Evolutionary conservation across 2,888 invertebrate species (phyloP).

Genomic region (Amblyjoppa proteus): DNA sequence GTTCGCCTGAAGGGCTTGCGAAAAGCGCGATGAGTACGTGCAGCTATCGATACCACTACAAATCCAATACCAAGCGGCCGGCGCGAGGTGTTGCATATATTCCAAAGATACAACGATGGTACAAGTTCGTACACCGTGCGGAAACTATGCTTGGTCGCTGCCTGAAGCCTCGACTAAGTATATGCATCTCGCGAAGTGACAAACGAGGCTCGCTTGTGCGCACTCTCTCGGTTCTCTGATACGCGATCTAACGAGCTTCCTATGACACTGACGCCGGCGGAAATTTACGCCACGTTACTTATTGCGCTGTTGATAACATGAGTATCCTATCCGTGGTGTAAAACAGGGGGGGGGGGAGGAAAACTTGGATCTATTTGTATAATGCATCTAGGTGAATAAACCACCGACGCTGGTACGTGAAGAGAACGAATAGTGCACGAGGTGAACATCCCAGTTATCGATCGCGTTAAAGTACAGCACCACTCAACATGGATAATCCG

Average conservation of each 20-base stretch:
- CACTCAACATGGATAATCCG: neutral
- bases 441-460: neutral
- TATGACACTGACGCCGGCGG: constrained; percentile 28
- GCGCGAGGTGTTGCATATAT: neutral
- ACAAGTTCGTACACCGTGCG: constrained; percentile 1
- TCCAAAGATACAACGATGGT: constrained; percentile 33
- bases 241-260: constrained; percentile 48
- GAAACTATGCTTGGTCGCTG: constrained; percentile 25
- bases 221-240: constrained; percentile 14
- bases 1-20: neutral
- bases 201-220: constrained; percentile 46
- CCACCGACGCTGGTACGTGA: neutral
- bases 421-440: neutral
- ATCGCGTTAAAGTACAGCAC: neutral
- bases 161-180: constrained; percentile 21
- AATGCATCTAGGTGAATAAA: neutral
- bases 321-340: neutral
- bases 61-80: neutral
- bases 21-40: constrained; percentile 21
- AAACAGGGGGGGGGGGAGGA: neutral
- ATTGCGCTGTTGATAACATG: neutral
- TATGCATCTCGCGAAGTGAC: constrained; percentile 24
- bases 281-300: constrained; percentile 26
- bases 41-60: constrained; percentile 28
- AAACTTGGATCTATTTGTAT: neutral